These are phyloP conservation scores for Capitella teleta DNA, from an alignment of 1,140 invertebrate genomes.

Conservation along the genomic window DNA sequence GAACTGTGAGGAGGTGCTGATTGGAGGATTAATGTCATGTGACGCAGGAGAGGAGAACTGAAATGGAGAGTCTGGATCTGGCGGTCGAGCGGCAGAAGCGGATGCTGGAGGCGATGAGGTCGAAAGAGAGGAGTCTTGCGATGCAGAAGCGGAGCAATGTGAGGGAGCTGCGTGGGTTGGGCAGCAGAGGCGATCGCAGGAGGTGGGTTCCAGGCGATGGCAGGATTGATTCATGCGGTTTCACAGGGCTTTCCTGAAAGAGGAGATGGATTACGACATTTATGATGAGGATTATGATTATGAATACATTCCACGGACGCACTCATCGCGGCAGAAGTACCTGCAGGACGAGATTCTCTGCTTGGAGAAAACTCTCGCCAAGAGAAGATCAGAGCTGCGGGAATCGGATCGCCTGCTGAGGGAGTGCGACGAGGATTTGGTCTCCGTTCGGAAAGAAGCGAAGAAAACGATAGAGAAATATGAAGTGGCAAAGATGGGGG, in stretches of 20 bases:
- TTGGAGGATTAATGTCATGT: background rate
- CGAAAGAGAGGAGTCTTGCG: conserved; percentile 23
- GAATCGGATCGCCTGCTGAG: conserved; percentile 28
- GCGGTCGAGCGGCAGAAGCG: conserved; percentile 40
- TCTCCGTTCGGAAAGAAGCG: conserved; percentile 24
- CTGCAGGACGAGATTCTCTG: conserved; percentile 31
- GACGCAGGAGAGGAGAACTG: conserved; percentile 28
- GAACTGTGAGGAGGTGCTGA: too few species aligned
- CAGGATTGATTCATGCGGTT: background rate
- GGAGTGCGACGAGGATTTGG: conserved; percentile 27
- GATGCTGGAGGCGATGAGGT: conserved; percentile 22
- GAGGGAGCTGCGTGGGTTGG: conserved; percentile 20
- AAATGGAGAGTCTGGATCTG: conserved; percentile 34
- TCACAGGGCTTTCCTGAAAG: conserved; percentile 11
- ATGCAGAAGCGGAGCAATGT: conserved; percentile 19
- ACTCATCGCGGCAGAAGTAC: conserved; percentile 20
- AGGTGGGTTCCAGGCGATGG: background rate
- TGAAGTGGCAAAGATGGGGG: background rate
- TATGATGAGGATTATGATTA: conserved; percentile 18
- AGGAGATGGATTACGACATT: background rate
- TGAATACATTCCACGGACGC: conserved; percentile 20
- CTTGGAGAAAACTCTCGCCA: conserved; percentile 31
- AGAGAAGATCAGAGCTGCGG: conserved; percentile 26
- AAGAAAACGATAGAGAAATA: background rate
- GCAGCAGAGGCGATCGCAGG: background rate